phyloP scores from a whole-genome alignment of 2,888 invertebrate genomes.

The Chalcosyrphus nemorum region DNA sequence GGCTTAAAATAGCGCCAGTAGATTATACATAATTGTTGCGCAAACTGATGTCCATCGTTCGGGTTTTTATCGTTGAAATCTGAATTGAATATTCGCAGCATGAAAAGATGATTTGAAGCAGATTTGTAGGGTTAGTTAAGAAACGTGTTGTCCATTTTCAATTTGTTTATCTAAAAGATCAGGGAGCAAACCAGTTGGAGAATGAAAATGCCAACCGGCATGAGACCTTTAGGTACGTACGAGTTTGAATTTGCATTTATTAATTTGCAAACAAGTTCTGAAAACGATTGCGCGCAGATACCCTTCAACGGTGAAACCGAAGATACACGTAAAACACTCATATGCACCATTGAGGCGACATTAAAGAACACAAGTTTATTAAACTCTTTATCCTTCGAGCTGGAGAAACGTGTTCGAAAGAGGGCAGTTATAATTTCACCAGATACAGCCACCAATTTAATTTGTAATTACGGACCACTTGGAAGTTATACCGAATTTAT shows the following conservation, averaged over 20 bases:
- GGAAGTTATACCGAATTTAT: no score
- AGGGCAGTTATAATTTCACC: no score
- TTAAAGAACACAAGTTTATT: no score
- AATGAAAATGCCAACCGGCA: neutral
- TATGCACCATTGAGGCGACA: no score
- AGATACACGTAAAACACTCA: neutral
- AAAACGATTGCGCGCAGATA: neutral
- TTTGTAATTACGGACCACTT: no score
- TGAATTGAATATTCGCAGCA: no score
- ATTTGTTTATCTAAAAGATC: neutral
- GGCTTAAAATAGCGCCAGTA: neutral
- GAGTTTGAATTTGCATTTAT: neutral
- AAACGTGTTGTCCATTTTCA: neutral
- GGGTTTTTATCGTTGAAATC: no score
- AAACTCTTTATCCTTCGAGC: no score
- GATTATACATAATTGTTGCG: conserved; percentile 3
- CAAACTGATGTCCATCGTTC: no score
- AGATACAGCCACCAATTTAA: no score
- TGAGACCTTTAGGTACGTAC: neutral
- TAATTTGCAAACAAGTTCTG: neutral
- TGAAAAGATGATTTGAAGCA: neutral
- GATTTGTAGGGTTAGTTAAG: neutral
- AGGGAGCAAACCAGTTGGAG: neutral
- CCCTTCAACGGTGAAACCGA: neutral
- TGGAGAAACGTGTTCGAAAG: no score